Percentiles rank a stretch among this genome's conserved stretches.
Conservation (phyloP, 2,888 invertebrate species). For the Drosophila cracens region DNA sequence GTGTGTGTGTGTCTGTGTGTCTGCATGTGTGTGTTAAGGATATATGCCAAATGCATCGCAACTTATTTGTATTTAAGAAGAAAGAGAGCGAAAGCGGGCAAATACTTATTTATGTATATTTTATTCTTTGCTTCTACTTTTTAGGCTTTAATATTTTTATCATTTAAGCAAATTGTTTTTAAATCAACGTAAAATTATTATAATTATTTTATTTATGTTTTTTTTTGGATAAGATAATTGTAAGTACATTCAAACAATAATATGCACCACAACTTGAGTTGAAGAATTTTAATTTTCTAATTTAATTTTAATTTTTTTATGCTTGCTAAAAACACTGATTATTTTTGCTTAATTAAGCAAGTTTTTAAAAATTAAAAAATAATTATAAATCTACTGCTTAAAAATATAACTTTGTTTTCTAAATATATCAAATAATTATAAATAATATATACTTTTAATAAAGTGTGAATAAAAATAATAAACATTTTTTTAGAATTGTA, state of each 20-base stretch:
- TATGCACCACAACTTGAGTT: neutral
- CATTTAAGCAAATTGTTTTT: neutral
- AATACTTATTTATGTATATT: neutral
- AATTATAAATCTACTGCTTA: neutral
- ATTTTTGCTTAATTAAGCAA: neutral
- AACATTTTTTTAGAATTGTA: neutral
- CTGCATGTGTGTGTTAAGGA: slow-evolving; percentile 17
- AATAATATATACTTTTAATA: neutral
- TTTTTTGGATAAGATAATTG: neutral
- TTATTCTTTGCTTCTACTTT: neutral
- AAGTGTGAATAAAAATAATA: neutral
- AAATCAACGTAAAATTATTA: neutral
- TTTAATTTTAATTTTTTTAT: fast-evolving
- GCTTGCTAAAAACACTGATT: neutral
- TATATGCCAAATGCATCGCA: slow-evolving; percentile 24
- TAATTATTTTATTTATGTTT: neutral
- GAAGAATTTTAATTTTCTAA: fast-evolving
- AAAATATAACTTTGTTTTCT: neutral
- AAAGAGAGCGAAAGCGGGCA: neutral
- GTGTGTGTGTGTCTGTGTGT: neutral
- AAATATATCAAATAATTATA: neutral
- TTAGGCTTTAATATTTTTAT: neutral
- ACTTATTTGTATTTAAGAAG: neutral
- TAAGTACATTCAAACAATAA: neutral
- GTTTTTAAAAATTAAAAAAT: neutral